A percentile compares a stretch with the other conserved stretches of the same genome.
Evolutionary conservation across 2,113 vertebrate species (phyloP).

Genomic region (Phalacrocorax carbo): DNA sequence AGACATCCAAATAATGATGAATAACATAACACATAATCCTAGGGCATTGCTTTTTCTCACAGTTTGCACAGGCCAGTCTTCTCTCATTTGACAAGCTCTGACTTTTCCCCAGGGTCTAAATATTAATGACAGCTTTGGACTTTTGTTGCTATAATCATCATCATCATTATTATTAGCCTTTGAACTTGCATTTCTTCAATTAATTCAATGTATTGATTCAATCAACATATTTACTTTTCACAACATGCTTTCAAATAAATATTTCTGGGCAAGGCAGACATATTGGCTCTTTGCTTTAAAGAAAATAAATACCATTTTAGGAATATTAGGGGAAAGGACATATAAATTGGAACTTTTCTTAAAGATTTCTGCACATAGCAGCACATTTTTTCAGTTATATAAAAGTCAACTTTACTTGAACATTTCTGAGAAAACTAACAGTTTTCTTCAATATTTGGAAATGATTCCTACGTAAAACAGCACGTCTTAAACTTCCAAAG

Average conservation of each 20-base stretch:
- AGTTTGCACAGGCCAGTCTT: neutral
- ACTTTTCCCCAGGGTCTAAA: neutral
- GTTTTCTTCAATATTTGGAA: constrained; percentile 66
- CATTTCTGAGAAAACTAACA: constrained; percentile 69
- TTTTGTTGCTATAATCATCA: neutral
- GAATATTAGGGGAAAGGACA: constrained; percentile 58
- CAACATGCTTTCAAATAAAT: constrained; percentile 19
- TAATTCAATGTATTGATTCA: constrained; percentile 5
- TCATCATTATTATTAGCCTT: neutral
- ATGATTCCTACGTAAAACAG: constrained; percentile 49
- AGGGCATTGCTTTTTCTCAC: neutral
- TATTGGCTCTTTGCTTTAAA: constrained; percentile 49
- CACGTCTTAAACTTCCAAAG: neutral
- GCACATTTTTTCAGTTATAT: constrained; percentile 68
- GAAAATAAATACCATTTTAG: constrained; percentile 64
- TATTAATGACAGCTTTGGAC: neutral
- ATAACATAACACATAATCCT: neutral
- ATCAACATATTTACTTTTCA: constrained; percentile 48
- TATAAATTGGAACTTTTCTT: constrained; percentile 56
- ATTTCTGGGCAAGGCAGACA: constrained; percentile 50
- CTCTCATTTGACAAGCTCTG: neutral
- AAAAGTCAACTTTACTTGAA: constrained; percentile 64
- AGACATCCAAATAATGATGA: neutral
- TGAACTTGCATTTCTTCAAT: constrained; percentile 8
- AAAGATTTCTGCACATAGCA: constrained; percentile 64